Base-by-base conservation (phyloP, 2,888 invertebrate species). In the Lamproptera curius region DNA sequence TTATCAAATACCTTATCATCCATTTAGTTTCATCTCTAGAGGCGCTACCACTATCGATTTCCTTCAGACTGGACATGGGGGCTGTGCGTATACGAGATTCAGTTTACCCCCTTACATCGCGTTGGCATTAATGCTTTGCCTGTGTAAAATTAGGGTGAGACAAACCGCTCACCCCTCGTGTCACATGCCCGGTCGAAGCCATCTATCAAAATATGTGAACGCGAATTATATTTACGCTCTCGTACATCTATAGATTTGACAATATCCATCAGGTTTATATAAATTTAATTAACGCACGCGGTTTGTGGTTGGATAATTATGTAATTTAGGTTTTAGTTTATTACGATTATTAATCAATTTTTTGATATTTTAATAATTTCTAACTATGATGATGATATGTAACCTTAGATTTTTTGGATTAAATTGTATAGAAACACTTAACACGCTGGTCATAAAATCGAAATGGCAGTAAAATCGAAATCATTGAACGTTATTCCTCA, bases 141-240 rank as follows among this genome's bases (percentile, higher is more conserved):
- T 44, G 49, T 44, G 41, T 31, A 23, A 44, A 50, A 50, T 50
- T 50, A 41, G 49, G 49, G 49, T 44, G 49, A 34, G 16, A 34
- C 40, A 34, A 17, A 15, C 28, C 23, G 16, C 13, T 17, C 34
- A 28, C 40, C 49, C 48, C 38, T 41, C 28, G 37, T 11, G 39
- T 37, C 44, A 13, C 13, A 16, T 13, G 31, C 35, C 13, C 4
- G 28, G 40, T 44, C 44, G 40, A 23, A 9, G 36, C 37, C 20
- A 42, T 47, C 42, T 31, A 49, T 49, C 40, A 44, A 50, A 44
- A 40, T 42, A 47, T 26, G 38, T 17, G 17, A n/a, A 11, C 31
- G 31, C 13, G 5, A n/a, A n/a, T 31, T n/a, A 31, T 42, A 39
- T 48, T 26, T 48, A 38, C 23, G 4, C 42, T 33, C 3, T 11